A percentile compares a stretch with the other conserved stretches of the same genome.
phyloP scores from a whole-genome alignment of 2,113 vertebrate genomes.

The Eudyptes chrysolophus region DNA sequence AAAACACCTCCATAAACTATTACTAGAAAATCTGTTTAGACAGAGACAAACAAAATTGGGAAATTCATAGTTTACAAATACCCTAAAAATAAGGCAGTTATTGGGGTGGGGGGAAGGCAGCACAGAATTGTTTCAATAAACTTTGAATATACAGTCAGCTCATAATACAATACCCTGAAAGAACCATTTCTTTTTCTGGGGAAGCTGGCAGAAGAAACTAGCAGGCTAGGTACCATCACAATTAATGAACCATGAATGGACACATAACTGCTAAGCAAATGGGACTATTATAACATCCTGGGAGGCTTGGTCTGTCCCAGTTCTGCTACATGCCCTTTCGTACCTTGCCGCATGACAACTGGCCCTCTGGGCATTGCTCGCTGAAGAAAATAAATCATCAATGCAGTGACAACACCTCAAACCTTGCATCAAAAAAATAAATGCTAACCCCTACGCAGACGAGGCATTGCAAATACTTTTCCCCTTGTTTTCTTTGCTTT shows the following conservation, averaged over 20 bases:
- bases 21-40: background rate
- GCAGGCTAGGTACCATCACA: background rate
- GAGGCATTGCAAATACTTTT: background rate
- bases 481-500: background rate
- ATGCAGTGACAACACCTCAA: background rate
- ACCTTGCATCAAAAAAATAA: background rate
- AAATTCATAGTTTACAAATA: background rate
- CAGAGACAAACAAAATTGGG: background rate
- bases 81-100: background rate
- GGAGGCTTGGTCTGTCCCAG: background rate
- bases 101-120: too few species aligned
- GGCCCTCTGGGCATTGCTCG: background rate
- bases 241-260: background rate
- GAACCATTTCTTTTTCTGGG: background rate
- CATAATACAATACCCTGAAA: background rate
- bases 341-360: background rate
- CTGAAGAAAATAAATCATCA: slow-evolving; percentile 23
- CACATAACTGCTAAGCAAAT: slow-evolving; percentile 13
- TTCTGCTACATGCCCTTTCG: slow-evolving; percentile 9
- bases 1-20: background rate
- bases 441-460: background rate
- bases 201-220: background rate
- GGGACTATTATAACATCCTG: background rate
- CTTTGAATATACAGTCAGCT: background rate
- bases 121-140: background rate